Conservation (phyloP, 2,888 invertebrate species). For the Choristoneura rosaceana region DNA sequence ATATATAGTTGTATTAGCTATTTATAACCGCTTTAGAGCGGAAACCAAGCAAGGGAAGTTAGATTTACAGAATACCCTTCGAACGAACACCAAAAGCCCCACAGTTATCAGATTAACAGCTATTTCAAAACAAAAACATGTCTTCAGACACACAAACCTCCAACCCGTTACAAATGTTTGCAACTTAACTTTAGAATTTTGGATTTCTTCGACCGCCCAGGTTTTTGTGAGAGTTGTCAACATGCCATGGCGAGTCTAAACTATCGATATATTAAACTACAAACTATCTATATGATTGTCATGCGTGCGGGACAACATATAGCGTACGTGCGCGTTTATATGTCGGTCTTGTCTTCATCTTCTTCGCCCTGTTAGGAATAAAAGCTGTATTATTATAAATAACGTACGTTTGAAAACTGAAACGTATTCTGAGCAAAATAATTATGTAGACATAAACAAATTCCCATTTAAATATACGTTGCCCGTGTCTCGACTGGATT, state of each 20-base stretch:
- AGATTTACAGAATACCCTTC: background rate
- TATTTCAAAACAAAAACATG: background rate
- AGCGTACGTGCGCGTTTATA: slow-evolving; percentile 50
- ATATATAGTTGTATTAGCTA: no score
- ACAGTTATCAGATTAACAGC: background rate
- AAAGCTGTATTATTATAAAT: slow-evolving; percentile 37
- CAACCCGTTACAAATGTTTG: slow-evolving; percentile 28
- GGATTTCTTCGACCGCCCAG: slow-evolving; percentile 15
- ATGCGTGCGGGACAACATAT: slow-evolving; percentile 40
- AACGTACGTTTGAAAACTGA: background rate
- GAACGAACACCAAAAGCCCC: background rate
- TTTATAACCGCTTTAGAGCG: no score
- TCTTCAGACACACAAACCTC: slow-evolving; percentile 24
- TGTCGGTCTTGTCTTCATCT: slow-evolving; percentile 51
- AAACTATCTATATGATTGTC: slow-evolving; percentile 19
- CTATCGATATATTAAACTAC: slow-evolving; percentile 28
- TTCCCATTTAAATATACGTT: no score
- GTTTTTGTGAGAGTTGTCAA: slow-evolving; percentile 26
- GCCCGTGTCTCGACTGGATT: no score
- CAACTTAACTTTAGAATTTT: slow-evolving; percentile 42
- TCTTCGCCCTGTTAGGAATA: slow-evolving; percentile 57
- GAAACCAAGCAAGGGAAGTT: no score
- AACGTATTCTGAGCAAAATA: background rate
- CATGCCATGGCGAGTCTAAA: slow-evolving; percentile 37
- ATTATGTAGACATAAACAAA: no score